Evolutionary conservation across 2,113 vertebrate genomes (phyloP).

Genomic region (Tretioscincus oriximinensis): DNA sequence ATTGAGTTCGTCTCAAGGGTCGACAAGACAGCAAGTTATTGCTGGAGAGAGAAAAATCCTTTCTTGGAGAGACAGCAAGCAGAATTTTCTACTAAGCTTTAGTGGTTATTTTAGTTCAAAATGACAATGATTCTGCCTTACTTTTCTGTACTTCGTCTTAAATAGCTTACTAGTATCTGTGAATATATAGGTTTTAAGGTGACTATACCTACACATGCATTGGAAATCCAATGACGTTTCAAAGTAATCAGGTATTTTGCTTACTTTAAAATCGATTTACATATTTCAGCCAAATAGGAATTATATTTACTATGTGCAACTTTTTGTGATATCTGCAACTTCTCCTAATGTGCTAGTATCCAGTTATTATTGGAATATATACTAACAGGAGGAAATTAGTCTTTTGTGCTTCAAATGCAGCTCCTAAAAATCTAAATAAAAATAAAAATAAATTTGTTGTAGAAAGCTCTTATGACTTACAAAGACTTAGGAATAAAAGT

Average conservation of each 20-base stretch:
- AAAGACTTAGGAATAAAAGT: neutral
- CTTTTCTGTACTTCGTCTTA: neutral
- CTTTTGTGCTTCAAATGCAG: conserved; percentile 25
- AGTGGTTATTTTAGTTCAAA: neutral
- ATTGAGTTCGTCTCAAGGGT: neutral
- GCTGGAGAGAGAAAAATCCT: neutral
- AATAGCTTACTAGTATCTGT: neutral
- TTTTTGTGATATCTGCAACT: conserved; percentile 1
- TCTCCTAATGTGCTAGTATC: conserved; percentile 25
- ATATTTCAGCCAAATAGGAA: conserved; percentile 41
- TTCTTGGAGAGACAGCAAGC: neutral
- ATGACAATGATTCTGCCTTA: neutral
- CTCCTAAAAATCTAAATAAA: conserved; percentile 19
- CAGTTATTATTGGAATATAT: conserved; percentile 24
- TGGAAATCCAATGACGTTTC: conserved; percentile 23
- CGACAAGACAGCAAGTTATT: neutral
- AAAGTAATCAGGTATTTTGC: conserved; percentile 22
- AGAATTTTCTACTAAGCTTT: conserved; percentile 7
- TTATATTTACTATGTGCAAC: neutral
- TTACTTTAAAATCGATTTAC: conserved; percentile 17
- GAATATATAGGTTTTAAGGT: neutral
- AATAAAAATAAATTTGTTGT: neutral
- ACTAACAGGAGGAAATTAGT: conserved; percentile 15
- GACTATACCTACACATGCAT: conserved; percentile 30
- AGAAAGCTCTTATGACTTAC: conserved; percentile 9